These are phyloP conservation scores for Limnothrissa miodon DNA, from an alignment of 2,113 vertebrate genomes.

Conservation along the genomic window DNA sequence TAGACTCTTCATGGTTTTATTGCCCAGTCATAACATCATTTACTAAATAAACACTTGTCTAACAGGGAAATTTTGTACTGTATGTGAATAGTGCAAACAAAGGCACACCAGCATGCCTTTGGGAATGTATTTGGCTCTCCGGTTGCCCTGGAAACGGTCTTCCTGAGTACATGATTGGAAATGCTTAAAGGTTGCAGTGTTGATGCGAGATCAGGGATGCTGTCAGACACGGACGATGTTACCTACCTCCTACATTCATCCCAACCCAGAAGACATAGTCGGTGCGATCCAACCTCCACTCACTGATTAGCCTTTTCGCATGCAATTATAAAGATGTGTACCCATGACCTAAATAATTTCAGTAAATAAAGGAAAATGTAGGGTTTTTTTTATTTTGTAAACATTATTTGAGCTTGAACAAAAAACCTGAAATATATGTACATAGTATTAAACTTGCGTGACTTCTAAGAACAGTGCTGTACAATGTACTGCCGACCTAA, in stretches of 20 bases:
- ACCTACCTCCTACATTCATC: neutral
- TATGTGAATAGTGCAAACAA: slow-evolving; percentile 68
- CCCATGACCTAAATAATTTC: neutral
- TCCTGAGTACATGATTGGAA: slow-evolving; percentile 69
- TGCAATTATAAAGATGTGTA: neutral
- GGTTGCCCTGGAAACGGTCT: slow-evolving; percentile 81
- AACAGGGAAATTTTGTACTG: slow-evolving; percentile 38
- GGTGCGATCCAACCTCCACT: neutral
- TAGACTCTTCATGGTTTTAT: too few relatives aligned
- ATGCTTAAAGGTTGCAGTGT: slow-evolving; percentile 70
- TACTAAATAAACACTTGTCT: neutral
- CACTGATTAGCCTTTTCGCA: neutral
- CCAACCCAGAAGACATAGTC: neutral
- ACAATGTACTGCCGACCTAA: neutral
- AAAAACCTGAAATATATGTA: neutral
- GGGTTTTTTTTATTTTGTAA: neutral
- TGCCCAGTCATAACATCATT: too few relatives aligned
- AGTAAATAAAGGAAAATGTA: too few relatives aligned
- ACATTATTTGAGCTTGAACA: neutral
- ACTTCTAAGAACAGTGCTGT: neutral
- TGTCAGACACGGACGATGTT: slow-evolving; percentile 54
- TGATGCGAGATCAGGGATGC: slow-evolving; percentile 61
- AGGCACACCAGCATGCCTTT: slow-evolving; percentile 58
- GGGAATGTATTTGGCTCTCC: slow-evolving; percentile 68
- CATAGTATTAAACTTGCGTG: neutral